Percentiles rank a stretch among this genome's conserved stretches.
Conservation (phyloP, 2,113 vertebrate species). For the Ascaphus truei region DNA sequence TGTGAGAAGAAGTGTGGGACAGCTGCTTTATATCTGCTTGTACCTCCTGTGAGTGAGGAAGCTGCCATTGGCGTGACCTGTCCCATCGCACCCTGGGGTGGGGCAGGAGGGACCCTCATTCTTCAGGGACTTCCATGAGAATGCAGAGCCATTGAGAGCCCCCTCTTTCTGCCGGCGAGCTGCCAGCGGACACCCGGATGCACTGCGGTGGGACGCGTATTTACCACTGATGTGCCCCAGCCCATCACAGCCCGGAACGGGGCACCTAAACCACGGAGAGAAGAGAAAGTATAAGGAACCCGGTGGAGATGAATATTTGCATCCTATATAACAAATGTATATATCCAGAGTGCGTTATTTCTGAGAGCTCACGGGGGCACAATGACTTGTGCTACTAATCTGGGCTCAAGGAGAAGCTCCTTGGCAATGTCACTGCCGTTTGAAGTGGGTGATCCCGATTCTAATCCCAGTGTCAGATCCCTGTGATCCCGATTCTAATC, state of each 20-base stretch:
- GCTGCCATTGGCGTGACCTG: conserved; percentile 92
- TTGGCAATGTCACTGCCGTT: too few species aligned
- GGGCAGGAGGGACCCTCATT: conserved; percentile 91
- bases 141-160: conserved; percentile 81
- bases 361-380: too few species aligned
- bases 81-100: conserved; percentile 90
- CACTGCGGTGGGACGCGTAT: conserved; percentile 95
- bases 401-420: too few species aligned
- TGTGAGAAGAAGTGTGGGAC: too few species aligned
- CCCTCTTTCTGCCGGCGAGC: conserved; percentile 95
- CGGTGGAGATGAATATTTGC: not conserved
- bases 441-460: too few species aligned
- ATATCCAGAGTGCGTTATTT: too few species aligned
- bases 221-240: conserved; percentile 96
- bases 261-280: conserved; percentile 71
- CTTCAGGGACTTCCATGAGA: conserved; percentile 94
- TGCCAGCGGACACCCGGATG: conserved; percentile 89
- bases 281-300: not conserved
- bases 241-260: conserved; percentile 91
- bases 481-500: too few species aligned
- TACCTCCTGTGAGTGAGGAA: conserved; percentile 98
- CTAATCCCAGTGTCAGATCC: too few species aligned
- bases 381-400: too few species aligned
- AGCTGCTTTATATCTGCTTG: too few species aligned
- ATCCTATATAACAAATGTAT: too few species aligned